Percentiles rank a stretch among this genome's conserved stretches.
Evolutionary conservation across 2,797 vertebrate species (phyloP).

Genomic region (Sorex maritimensis): DNA sequence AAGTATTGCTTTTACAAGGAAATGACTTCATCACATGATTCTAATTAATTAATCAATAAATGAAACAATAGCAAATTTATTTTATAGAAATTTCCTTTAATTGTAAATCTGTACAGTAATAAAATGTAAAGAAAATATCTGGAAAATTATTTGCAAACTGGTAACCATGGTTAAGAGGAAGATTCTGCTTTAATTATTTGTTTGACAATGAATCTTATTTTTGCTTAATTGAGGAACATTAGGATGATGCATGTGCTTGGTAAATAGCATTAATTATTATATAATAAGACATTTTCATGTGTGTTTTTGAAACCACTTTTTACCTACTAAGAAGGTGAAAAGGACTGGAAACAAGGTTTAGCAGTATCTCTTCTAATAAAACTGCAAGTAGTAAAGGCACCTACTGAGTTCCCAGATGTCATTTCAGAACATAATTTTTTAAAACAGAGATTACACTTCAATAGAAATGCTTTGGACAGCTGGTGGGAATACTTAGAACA

Average conservation of each 20-base stretch:
- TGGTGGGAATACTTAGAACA: background rate
- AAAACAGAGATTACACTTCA: background rate
- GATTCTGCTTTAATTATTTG: too few relatives aligned
- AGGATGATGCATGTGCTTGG: background rate
- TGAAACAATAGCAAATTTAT: background rate
- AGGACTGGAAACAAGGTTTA: background rate
- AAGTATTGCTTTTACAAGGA: background rate
- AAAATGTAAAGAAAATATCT: background rate
- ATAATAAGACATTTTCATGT: background rate
- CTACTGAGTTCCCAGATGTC: conserved; percentile 13
- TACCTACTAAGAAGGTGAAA: background rate
- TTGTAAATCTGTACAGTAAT: background rate
- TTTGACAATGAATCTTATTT: too few relatives aligned
- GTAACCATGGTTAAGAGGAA: background rate
- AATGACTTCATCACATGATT: background rate
- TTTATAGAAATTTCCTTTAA: background rate
- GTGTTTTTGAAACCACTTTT: background rate
- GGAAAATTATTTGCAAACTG: background rate
- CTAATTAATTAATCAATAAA: too few relatives aligned
- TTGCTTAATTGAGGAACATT: conserved; percentile 3
- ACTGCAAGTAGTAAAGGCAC: background rate
- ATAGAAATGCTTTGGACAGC: background rate
- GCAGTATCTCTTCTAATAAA: background rate
- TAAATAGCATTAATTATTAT: background rate
- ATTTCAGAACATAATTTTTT: conserved; percentile 34